A percentile compares a stretch with the other conserved stretches of the same genome.
These are phyloP conservation scores for Tipula helvola DNA, from an alignment of 2,888 invertebrate genomes.

Conservation along the genomic window DNA sequence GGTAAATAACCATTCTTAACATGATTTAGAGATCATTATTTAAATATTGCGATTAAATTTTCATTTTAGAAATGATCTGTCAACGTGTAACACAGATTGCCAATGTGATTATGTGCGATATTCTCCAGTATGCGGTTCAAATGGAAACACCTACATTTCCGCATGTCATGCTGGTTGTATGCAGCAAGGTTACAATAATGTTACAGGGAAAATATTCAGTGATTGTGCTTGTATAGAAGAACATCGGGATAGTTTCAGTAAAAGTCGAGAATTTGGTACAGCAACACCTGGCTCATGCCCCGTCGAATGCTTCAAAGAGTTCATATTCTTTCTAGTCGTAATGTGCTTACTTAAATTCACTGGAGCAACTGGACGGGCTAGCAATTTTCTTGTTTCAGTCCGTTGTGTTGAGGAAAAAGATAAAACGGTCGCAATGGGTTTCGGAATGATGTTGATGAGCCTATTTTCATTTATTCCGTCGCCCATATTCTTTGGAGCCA, in stretches of 20 bases:
- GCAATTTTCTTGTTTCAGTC: constrained; percentile 47
- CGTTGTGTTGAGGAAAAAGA: constrained; percentile 60
- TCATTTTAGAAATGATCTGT: neutral
- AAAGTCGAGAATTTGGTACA: constrained; percentile 25
- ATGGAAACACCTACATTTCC: constrained; percentile 57
- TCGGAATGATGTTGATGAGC: constrained; percentile 53
- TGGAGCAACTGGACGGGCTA: constrained; percentile 47
- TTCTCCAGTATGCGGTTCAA: constrained; percentile 57
- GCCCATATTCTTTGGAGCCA: constrained; percentile 61
- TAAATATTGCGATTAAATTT: no score
- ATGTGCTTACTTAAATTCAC: constrained; percentile 45
- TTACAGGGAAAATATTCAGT: constrained; percentile 8
- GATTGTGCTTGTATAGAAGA: constrained; percentile 12
- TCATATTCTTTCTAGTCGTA: constrained; percentile 41
- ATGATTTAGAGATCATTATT: neutral
- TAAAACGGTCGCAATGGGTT: constrained; percentile 59
- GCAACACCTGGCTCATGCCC: constrained; percentile 43
- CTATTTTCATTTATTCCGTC: constrained; percentile 62
- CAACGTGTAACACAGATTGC: constrained; percentile 49
- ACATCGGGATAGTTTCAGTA: neutral
- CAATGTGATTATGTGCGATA: constrained; percentile 58
- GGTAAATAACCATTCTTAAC: neutral
- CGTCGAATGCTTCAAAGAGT: constrained; percentile 44
- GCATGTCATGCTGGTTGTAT: constrained; percentile 70
- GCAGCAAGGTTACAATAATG: constrained; percentile 17